Conservation (phyloP, 2,113 vertebrate species). For the Phyllostomus hastatus region DNA sequence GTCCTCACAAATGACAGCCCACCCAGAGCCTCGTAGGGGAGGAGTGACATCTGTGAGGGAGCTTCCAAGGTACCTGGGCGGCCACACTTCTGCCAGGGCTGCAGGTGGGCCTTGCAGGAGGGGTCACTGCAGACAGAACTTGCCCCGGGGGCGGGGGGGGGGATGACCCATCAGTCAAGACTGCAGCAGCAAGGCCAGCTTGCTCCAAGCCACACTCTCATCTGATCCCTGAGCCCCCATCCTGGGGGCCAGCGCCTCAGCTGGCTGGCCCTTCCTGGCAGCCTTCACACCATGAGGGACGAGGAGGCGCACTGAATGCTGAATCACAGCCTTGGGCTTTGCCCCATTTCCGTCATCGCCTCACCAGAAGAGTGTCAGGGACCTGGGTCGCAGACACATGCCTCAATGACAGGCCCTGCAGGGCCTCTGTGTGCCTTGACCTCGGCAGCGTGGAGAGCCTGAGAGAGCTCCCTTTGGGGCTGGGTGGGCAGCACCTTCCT, state of each 20-base stretch:
- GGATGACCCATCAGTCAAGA: not conserved
- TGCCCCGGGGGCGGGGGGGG: not conserved
- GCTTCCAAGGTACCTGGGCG: too few species aligned
- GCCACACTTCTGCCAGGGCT: not conserved
- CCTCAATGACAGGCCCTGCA: not conserved
- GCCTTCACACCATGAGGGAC: too few species aligned
- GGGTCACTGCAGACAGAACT: not conserved
- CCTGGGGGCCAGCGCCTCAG: not conserved
- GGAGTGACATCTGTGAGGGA: fast-evolving
- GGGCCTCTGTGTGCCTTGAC: not conserved
- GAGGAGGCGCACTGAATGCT: fast-evolving
- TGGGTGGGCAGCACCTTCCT: not conserved
- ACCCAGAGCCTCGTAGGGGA: not conserved
- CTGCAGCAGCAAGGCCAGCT: not conserved
- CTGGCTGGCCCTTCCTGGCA: not conserved
- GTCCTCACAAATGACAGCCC: not conserved
- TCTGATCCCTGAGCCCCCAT: not conserved
- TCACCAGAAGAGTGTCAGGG: fast-evolving
- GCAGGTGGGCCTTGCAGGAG: not conserved
- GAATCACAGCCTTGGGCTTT: not conserved
- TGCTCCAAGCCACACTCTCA: not conserved
- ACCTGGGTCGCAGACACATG: fast-evolving
- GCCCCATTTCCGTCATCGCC: not conserved
- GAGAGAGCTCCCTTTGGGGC: not conserved
- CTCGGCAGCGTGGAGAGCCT: not conserved